Evolutionary conservation across 1,140 invertebrate genomes (phyloP), one percentile per base, ranked within the genome.

Genomic region (Platorchestia sp.): DNA sequence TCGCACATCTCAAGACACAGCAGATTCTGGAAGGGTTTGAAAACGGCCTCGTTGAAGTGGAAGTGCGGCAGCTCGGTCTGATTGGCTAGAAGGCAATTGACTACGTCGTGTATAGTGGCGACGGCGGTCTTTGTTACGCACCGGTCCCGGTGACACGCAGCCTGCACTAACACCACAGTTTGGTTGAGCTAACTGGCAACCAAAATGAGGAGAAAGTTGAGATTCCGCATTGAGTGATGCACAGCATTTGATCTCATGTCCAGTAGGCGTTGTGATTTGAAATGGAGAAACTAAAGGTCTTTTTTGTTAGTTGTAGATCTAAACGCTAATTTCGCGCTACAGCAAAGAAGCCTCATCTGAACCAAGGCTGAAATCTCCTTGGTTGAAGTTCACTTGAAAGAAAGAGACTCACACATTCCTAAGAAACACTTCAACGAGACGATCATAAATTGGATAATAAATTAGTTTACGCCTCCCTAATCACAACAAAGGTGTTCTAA

Each of bases 21-120:
- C 42, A 99, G 97, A 97, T 99, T 99, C 97, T 99, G 99, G 97
- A 99, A 99, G 0, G 99, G 99, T 97, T 99, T 99, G 96, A 99
- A 98, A 6, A 99, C 97, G 0, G 99, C 98, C 97, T 99, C 99
- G 97, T 99, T 99, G 97, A 99, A 99, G 97, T 99, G 99, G 97
- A 99, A 99, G 97, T 99, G 98, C 0, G 99, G 98, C 90, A 99
- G 97, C 97, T 99, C 99, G 0, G 98, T 97, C 97, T 99, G 98
- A 93, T 96, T 96, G 97, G 99, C 98, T n/a, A 99, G 97, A 41
- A 99, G 97, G 0, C 98, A 98, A 10, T 98, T 99, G 86, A 99
- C 98, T 42, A 98, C 98, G 97, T 99, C 99, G 97, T 99, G 99
- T 95, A 99, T 98, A 96, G 98, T 99, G 96, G 98, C 98, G n/a